These are phyloP conservation scores for Pelecanus crispus DNA, from an alignment of 2,113 vertebrate species.

Conservation along the genomic window DNA sequence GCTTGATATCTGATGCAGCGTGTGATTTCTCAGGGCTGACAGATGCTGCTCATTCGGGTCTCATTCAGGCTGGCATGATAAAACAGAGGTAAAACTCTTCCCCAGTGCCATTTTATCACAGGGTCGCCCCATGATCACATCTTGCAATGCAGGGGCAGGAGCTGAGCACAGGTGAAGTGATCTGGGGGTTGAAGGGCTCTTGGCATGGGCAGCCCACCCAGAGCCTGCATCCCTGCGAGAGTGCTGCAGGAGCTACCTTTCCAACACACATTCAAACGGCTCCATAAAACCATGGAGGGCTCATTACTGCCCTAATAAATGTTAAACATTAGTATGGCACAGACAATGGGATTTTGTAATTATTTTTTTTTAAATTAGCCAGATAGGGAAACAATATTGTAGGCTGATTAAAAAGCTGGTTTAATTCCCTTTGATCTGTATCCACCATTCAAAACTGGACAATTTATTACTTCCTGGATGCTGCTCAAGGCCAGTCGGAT, in stretches of 20 bases:
- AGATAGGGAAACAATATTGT: background rate
- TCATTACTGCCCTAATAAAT: background rate
- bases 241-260: background rate
- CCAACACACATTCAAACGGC: background rate
- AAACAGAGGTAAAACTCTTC: background rate
- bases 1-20: background rate
- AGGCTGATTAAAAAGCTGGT: background rate
- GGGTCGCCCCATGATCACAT: rapidly evolving
- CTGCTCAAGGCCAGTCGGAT: background rate
- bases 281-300: background rate
- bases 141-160: background rate
- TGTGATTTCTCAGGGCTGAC: background rate
- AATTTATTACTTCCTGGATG: constrained; percentile 42
- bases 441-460: constrained; percentile 3
- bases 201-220: background rate
- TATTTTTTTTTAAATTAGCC: background rate
- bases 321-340: background rate
- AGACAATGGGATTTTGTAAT: background rate
- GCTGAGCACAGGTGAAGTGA: background rate
- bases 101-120: background rate
- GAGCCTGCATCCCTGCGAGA: background rate
- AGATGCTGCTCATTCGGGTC: background rate
- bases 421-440: constrained; percentile 25
- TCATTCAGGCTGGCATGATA: background rate
- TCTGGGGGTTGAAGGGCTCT: rapidly evolving